Conservation (phyloP, 2,797 vertebrate species). For the Sylvilagus floridanus region DNA sequence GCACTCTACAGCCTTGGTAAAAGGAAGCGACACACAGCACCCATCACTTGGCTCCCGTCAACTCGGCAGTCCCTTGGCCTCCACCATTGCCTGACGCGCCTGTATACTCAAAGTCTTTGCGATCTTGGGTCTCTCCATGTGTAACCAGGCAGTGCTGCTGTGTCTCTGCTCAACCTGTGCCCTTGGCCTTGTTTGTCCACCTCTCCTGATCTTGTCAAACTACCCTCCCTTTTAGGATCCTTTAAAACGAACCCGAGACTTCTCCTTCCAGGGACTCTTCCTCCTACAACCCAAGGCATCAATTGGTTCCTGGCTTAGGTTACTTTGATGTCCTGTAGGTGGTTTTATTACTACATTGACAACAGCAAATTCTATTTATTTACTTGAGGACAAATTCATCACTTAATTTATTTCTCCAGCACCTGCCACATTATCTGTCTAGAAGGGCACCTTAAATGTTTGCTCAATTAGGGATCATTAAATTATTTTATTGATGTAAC, state of each 20-base stretch:
- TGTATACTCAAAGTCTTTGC: background rate
- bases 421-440: background rate
- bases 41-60: background rate
- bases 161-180: background rate
- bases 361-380: slow-evolving; percentile 32
- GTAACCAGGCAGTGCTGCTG: background rate
- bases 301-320: background rate
- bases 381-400: background rate
- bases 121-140: background rate
- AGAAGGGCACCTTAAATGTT: background rate
- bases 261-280: background rate
- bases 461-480: slow-evolving; percentile 2
- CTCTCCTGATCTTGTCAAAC: background rate
- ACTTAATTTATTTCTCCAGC: background rate
- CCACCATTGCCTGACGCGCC: background rate
- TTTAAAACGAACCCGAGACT: background rate
- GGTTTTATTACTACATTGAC: background rate
- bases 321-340: background rate
- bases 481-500: slow-evolving; percentile 28
- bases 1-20: background rate
- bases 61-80: background rate
- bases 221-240: background rate
- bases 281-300: background rate
- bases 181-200: background rate
- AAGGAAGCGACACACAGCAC: background rate